Evolutionary conservation across 2,113 vertebrate genomes (phyloP).

Genomic region (Mobula birostris): DNA sequence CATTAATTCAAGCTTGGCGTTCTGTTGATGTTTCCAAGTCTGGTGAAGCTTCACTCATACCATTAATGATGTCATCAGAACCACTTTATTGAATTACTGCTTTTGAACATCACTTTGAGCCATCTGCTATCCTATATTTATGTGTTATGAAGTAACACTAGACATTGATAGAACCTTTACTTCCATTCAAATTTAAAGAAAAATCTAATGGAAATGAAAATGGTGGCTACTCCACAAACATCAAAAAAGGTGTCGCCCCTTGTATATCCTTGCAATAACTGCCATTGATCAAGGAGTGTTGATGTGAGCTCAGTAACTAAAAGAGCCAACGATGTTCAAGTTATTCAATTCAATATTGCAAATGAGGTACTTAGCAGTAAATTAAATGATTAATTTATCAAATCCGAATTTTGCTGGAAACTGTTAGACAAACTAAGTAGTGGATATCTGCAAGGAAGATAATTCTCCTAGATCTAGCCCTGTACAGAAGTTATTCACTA

Average conservation of each 20-base stretch:
- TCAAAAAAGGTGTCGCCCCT: neutral
- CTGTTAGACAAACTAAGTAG: neutral
- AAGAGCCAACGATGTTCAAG: neutral
- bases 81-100: slow-evolving; percentile 28
- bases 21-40: slow-evolving; percentile 32
- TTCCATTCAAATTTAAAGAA: slow-evolving; percentile 2
- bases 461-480: neutral
- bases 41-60: slow-evolving; percentile 1
- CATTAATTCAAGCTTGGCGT: slow-evolving; percentile 33
- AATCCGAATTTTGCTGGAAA: neutral
- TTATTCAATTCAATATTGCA: neutral
- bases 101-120: slow-evolving; percentile 11
- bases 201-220: slow-evolving; percentile 23
- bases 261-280: neutral
- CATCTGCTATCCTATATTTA: slow-evolving; percentile 31
- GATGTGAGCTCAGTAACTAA: neutral
- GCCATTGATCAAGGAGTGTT: neutral
- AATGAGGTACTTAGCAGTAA: neutral
- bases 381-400: neutral
- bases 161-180: neutral
- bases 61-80: slow-evolving; percentile 25
- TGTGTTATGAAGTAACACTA: slow-evolving; percentile 25
- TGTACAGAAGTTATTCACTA: too few species aligned
- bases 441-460: neutral
- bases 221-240: neutral